Conservation (phyloP, 2,888 invertebrate genomes). For the Xylota sylvarum region DNA sequence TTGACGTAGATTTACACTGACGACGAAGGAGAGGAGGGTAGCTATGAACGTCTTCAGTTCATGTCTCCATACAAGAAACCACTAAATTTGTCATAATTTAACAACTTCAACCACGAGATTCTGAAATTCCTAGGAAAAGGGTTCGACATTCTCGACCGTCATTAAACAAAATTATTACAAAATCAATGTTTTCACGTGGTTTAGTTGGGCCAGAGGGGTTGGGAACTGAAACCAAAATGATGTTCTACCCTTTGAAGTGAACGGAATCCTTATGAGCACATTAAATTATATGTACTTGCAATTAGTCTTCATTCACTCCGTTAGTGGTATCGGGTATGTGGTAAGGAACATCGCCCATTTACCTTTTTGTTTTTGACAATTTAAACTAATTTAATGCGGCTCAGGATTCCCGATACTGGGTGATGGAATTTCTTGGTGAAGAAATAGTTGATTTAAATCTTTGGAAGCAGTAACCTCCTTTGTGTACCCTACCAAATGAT, state of each 20-base stretch:
- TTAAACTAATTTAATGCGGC: background rate
- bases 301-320: constrained; percentile 27
- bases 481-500: no score
- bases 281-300: constrained; percentile 19
- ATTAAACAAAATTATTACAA: constrained; percentile 27
- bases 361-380: background rate
- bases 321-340: constrained; percentile 8
- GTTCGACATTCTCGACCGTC: constrained; percentile 34
- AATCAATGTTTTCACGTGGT: constrained; percentile 33
- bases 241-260: constrained; percentile 11
- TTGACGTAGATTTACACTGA: background rate
- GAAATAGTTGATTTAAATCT: background rate
- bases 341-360: background rate
- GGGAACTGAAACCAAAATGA: constrained; percentile 28
- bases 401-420: background rate
- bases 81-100: constrained; percentile 36
- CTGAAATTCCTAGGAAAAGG: constrained; percentile 20
- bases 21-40: background rate
- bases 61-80: constrained; percentile 11
- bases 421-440: no score
- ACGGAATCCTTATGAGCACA: constrained; percentile 7
- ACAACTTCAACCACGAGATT: constrained; percentile 8
- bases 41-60: background rate
- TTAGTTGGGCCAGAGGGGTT: background rate
- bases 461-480: background rate